Conservation (phyloP, 2,797 vertebrate genomes). For the Artibeus lituratus region DNA sequence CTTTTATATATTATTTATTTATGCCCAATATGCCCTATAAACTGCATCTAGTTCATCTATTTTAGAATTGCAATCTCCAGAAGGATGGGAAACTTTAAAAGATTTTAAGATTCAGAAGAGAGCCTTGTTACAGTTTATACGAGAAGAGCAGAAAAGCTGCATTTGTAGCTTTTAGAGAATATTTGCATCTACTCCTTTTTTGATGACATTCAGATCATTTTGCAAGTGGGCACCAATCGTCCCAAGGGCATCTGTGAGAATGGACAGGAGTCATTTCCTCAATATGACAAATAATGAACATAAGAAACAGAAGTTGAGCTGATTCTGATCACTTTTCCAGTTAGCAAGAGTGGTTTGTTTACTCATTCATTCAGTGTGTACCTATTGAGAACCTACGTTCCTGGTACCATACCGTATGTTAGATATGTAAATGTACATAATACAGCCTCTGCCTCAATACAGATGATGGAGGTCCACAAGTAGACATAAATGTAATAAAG, state of each 20-base stretch:
- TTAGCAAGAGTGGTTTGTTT: not conserved
- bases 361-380: not conserved
- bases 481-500: not conserved
- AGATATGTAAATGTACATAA: not conserved
- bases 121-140: not conserved
- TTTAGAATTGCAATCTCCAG: not conserved
- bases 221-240: not conserved
- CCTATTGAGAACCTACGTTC: not conserved
- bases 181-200: not conserved
- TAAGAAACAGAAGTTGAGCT: not conserved
- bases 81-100: not conserved
- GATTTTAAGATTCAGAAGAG: not conserved
- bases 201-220: not conserved
- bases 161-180: not conserved
- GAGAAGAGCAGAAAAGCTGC: not conserved
- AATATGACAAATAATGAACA: not conserved
- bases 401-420: not conserved
- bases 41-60: not conserved
- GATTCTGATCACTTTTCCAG: not conserved
- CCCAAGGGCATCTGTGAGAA: not conserved
- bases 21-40: not conserved
- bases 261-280: not conserved
- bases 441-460: not conserved
- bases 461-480: not conserved
- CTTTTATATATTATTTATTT: constrained; percentile 20